Percentiles rank a stretch among this genome's conserved stretches.
phyloP scores from a whole-genome alignment of 2,797 vertebrate species.

The Fundulus diaphanus region DNA sequence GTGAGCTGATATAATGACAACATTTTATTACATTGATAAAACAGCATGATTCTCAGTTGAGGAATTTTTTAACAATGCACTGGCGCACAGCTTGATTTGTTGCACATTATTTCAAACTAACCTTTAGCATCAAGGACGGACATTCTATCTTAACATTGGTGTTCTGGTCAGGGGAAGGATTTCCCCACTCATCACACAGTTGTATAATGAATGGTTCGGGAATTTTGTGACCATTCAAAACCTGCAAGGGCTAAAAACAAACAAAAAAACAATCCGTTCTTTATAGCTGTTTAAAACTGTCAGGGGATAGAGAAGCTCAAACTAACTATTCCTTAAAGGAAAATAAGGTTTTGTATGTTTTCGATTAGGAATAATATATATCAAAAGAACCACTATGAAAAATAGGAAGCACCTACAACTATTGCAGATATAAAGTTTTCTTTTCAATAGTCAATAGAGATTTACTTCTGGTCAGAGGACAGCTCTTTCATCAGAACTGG shows the following conservation, averaged over 20 bases:
- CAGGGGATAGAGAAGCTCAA: no score
- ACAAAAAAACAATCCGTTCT: constrained; percentile 4
- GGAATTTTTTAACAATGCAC: background rate
- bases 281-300: no score
- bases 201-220: constrained; percentile 83
- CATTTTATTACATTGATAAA: background rate
- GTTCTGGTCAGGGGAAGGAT: constrained; percentile 82
- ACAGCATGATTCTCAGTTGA: background rate
- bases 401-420: no score
- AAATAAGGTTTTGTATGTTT: no score
- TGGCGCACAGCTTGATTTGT: no score
- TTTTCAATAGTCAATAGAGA: no score
- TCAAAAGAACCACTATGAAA: no score
- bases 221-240: constrained; percentile 85
- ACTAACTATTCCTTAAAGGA: no score
- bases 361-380: no score
- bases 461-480: no score
- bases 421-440: no score
- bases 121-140: constrained; percentile 58
- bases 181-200: constrained; percentile 89
- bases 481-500: no score
- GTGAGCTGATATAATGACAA: constrained; percentile 73
- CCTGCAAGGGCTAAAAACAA: constrained; percentile 80
- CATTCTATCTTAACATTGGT: constrained; percentile 66
- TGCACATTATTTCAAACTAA: constrained; percentile 19